These are phyloP conservation scores for Bombyx mori DNA, from an alignment of 1,140 invertebrate species.

Conservation along the genomic window DNA sequence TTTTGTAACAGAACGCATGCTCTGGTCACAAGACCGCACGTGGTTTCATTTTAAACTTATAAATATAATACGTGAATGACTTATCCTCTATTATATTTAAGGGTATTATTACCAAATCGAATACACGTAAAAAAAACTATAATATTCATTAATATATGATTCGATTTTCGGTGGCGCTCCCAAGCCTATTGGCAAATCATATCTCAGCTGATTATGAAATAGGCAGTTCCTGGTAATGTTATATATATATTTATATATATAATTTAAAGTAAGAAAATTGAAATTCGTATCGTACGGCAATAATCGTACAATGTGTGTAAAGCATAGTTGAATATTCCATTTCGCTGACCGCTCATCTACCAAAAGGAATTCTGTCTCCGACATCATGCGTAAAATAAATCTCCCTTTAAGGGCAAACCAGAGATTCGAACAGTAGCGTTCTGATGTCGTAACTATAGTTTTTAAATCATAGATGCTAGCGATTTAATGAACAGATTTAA, in stretches of 20 bases:
- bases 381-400: constrained; percentile 18
- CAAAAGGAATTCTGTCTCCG: not conserved
- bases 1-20: too few relatives aligned
- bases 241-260: not conserved
- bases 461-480: constrained; percentile 11
- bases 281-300: not conserved
- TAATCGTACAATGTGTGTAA: not conserved
- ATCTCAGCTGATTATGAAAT: not conserved
- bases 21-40: too few relatives aligned
- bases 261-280: not conserved
- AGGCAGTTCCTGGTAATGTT: too few relatives aligned
- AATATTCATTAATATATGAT: too few relatives aligned
- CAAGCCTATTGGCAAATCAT: too few relatives aligned
- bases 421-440: constrained; percentile 21
- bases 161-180: too few relatives aligned
- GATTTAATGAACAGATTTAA: not conserved
- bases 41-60: too few relatives aligned
- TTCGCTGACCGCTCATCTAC: not conserved
- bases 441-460: constrained; percentile 13
- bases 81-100: too few relatives aligned
- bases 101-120: too few relatives aligned
- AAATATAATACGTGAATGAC: too few relatives aligned
- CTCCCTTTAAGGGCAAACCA: constrained; percentile 18
- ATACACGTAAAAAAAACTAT: too few relatives aligned
- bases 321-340: not conserved